Conservation (phyloP, 2,113 vertebrate genomes). For the Ochotona princeps region DNA sequence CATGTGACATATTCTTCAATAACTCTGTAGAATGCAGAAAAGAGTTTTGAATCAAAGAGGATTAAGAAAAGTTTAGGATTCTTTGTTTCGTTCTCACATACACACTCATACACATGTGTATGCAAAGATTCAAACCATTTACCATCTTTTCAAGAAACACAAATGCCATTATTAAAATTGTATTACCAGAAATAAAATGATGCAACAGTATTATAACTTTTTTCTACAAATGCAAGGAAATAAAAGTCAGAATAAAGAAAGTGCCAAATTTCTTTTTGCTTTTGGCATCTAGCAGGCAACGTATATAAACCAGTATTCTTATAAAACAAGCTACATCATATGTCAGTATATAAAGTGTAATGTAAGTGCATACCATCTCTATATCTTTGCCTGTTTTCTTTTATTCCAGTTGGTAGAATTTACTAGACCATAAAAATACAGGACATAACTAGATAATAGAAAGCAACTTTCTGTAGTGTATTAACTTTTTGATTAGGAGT, state of each 20-base stretch:
- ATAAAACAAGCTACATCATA: not conserved
- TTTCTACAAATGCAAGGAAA: not conserved
- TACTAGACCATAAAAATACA: not conserved
- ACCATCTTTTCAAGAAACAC: not conserved
- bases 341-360: not conserved
- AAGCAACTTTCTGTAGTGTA: not conserved
- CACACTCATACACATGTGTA: not conserved
- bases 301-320: not conserved
- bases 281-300: not conserved
- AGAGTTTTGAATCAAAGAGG: not conserved
- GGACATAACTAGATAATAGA: not conserved
- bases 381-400: not conserved
- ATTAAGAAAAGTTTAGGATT: not conserved
- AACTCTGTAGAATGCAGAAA: not conserved
- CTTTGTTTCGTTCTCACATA: not conserved
- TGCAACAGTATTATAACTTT: not conserved
- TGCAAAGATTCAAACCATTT: not conserved
- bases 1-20: not conserved
- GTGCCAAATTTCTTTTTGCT: not conserved
- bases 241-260: not conserved
- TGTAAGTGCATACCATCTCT: not conserved
- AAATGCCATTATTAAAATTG: not conserved
- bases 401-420: not conserved
- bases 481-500: not conserved
- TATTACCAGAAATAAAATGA: not conserved